Conservation (phyloP, 1,140 invertebrate genomes). For the Parasteatoda tepidariorum region DNA sequence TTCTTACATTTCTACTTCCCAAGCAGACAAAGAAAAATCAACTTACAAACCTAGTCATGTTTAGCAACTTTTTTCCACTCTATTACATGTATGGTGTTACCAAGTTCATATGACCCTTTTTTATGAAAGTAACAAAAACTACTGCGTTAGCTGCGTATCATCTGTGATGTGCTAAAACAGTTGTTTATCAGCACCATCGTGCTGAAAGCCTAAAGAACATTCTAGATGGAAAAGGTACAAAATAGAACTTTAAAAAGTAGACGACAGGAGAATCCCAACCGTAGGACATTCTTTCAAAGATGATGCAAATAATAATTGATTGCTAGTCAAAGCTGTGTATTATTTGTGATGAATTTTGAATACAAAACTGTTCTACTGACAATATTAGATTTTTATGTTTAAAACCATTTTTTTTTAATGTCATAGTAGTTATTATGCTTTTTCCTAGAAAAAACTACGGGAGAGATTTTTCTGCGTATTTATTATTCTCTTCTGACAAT, state of each 20-base stretch:
- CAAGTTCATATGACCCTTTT: slow-evolving; percentile 46
- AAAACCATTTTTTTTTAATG: background rate
- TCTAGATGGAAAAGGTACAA: slow-evolving; percentile 19
- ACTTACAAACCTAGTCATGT: slow-evolving; percentile 22
- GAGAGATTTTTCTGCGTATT: slow-evolving; percentile 9
- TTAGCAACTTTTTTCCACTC: slow-evolving; percentile 25
- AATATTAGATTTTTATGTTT: background rate
- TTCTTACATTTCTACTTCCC: background rate
- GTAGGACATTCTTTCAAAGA: slow-evolving; percentile 23
- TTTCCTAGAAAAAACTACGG: background rate
- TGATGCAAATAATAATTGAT: slow-evolving; percentile 11
- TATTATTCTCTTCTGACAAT: background rate
- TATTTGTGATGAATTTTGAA: slow-evolving; percentile 1
- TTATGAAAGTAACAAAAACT: slow-evolving; percentile 2
- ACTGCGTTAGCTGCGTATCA: slow-evolving; percentile 40
- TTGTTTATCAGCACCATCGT: slow-evolving; percentile 20
- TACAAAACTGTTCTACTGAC: background rate
- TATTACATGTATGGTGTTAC: slow-evolving; percentile 11
- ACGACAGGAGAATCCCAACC: background rate
- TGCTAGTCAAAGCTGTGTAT: slow-evolving; percentile 4
- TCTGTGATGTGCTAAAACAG: slow-evolving; percentile 45
- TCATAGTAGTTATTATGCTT: background rate
- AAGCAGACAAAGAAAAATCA: background rate
- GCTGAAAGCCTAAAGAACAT: slow-evolving; percentile 31
- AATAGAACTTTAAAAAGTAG: slow-evolving; percentile 23